phyloP scores from a whole-genome alignment of 53 echinoderm and acorn worm genomes.

The Antedon mediterranea region DNA sequence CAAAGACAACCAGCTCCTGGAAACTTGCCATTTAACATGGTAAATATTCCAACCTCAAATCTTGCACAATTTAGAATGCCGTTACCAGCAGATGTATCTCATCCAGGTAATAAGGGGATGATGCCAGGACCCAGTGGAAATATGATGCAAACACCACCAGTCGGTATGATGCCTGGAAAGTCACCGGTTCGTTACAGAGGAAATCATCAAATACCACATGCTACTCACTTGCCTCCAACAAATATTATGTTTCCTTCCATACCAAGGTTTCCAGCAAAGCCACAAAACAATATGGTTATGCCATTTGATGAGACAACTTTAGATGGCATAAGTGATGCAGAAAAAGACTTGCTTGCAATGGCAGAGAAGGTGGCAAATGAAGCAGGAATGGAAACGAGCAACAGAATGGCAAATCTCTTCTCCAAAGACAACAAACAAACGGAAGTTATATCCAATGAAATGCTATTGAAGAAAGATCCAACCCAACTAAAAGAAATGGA shows the following conservation, averaged over 20 bases:
- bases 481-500: neutral
- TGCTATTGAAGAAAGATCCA: neutral
- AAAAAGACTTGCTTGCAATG: constrained; percentile 69
- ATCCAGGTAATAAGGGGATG: neutral
- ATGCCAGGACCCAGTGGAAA: neutral
- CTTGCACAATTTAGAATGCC: neutral
- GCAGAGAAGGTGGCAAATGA: constrained; percentile 81
- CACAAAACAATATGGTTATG: neutral
- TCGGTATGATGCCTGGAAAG: neutral
- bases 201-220: neutral
- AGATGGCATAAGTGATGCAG: constrained; percentile 83
- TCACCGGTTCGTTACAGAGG: neutral
- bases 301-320: constrained; percentile 58
- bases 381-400: constrained; percentile 38
- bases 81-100: neutral
- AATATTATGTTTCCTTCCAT: neutral
- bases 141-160: neutral
- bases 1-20: neutral
- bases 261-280: neutral
- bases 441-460: neutral
- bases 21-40: neutral
- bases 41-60: neutral
- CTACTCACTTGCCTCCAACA: neutral
- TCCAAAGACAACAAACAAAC: neutral
- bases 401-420: neutral